Percentiles rank a stretch among this genome's conserved stretches.
Evolutionary conservation across 1,140 invertebrate species (phyloP).

Genomic region (Drosophila kepulauana): DNA sequence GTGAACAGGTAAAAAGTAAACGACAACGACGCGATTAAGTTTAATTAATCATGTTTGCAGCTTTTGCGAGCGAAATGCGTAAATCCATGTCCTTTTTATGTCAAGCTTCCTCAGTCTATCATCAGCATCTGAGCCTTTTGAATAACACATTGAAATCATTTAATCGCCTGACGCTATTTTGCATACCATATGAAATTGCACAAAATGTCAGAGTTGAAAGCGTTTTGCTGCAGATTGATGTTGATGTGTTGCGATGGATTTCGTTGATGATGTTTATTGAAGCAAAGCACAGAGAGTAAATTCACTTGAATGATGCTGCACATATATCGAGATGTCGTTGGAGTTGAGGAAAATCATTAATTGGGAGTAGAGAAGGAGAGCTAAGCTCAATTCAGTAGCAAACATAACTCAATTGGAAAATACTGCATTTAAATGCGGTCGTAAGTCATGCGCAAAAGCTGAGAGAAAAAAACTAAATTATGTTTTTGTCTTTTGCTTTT

Average conservation of each 20-base stretch:
- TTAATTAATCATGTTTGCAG: constrained; percentile 41
- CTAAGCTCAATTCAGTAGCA: neutral
- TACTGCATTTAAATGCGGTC: neutral
- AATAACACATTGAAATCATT: constrained; percentile 23
- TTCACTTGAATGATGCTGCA: constrained; percentile 13
- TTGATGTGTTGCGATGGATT: neutral
- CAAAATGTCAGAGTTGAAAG: constrained; percentile 25
- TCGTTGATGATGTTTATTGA: constrained; percentile 2
- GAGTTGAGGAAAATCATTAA: neutral
- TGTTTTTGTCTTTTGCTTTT: neutral
- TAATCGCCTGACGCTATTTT: constrained; percentile 32
- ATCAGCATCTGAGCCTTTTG: neutral
- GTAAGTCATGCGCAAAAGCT: neutral
- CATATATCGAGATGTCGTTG: neutral
- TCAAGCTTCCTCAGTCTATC: constrained; percentile 6
- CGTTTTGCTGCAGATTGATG: constrained; percentile 26
- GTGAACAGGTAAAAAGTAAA: constrained; percentile 17
- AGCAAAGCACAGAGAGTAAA: neutral
- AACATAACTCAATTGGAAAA: neutral
- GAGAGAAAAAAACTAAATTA: neutral
- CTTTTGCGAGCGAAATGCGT: neutral
- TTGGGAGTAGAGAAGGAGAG: neutral
- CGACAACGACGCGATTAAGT: constrained; percentile 18
- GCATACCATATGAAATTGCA: constrained; percentile 27
- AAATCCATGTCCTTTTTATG: constrained; percentile 24